Percentiles rank a stretch among this genome's conserved stretches.
Conservation (phyloP, 2,888 invertebrate species). For the Catocala sponsa region DNA sequence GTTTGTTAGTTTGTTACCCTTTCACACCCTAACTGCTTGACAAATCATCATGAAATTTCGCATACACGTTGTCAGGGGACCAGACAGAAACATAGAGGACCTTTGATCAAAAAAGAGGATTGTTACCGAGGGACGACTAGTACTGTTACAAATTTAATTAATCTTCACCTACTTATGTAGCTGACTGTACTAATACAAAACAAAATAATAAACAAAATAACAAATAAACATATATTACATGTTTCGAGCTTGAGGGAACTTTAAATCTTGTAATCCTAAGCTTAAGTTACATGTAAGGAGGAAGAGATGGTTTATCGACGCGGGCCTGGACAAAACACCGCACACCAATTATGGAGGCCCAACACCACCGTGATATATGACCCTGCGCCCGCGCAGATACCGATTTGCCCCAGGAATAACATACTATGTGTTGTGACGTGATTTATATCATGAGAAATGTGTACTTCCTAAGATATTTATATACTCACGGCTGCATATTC, state of each 20-base stretch:
- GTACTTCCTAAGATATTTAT: constrained; percentile 21
- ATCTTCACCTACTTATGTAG: too few relatives aligned
- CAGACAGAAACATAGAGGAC: too few relatives aligned
- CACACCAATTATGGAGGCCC: constrained; percentile 59
- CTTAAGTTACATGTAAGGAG: constrained; percentile 49
- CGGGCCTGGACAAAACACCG: constrained; percentile 54
- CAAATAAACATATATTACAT: not conserved
- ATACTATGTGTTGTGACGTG: constrained; percentile 42
- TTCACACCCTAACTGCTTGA: too few relatives aligned
- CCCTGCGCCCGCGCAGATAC: constrained; percentile 46
- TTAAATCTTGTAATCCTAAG: constrained; percentile 49
- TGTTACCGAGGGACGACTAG: too few relatives aligned
- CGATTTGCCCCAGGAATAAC: constrained; percentile 42
- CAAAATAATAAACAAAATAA: too few relatives aligned
- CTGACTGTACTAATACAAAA: too few relatives aligned
- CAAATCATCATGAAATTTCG: too few relatives aligned
- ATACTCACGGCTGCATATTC: not conserved
- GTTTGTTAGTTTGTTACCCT: too few relatives aligned
- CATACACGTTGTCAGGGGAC: too few relatives aligned
- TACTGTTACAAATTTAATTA: too few relatives aligned
- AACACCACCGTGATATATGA: constrained; percentile 48
- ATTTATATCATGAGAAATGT: constrained; percentile 43
- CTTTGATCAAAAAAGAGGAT: too few relatives aligned
- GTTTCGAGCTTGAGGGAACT: constrained; percentile 27
- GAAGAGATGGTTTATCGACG: constrained; percentile 57